Evolutionary conservation across 1,140 invertebrate genomes (phyloP).

Genomic region (Polypedilum vanderplanki): DNA sequence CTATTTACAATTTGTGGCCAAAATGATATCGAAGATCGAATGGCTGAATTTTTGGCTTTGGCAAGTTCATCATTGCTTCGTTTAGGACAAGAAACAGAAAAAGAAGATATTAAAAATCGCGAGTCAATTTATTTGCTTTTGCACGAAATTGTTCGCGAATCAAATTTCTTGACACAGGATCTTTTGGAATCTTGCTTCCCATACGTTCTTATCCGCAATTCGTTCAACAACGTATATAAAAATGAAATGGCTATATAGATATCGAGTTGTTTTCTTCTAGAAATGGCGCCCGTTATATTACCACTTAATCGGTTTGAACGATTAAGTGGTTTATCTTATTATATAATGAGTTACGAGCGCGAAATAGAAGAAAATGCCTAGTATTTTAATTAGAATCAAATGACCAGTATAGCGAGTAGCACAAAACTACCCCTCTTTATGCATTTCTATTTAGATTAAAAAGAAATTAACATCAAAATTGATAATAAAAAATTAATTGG

Average conservation of each 20-base stretch:
- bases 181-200: conserved; percentile 96
- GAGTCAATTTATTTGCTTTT: conserved; percentile 94
- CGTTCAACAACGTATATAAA: conserved; percentile 93
- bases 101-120: conserved; percentile 85
- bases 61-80: conserved; percentile 91
- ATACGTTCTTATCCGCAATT: conserved; percentile 91
- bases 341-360: conserved; percentile 11
- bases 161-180: conserved; percentile 96
- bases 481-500: no score
- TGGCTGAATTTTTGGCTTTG: conserved; percentile 96
- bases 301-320: neutral
- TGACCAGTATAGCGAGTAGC: neutral
- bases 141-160: conserved; percentile 95
- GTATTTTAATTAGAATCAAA: neutral
- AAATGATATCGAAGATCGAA: conserved; percentile 92
- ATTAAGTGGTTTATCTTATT: neutral
- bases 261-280: neutral
- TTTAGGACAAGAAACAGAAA: conserved; percentile 90
- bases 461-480: no score
- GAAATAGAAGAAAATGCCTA: neutral
- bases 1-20: conserved; percentile 92
- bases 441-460: no score
- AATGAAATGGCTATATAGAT: conserved; percentile 56
- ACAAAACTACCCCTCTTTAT: no score
- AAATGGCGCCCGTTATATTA: neutral